Conservation (phyloP, 2,888 invertebrate species). For the Leptarthrus brevirostris region DNA sequence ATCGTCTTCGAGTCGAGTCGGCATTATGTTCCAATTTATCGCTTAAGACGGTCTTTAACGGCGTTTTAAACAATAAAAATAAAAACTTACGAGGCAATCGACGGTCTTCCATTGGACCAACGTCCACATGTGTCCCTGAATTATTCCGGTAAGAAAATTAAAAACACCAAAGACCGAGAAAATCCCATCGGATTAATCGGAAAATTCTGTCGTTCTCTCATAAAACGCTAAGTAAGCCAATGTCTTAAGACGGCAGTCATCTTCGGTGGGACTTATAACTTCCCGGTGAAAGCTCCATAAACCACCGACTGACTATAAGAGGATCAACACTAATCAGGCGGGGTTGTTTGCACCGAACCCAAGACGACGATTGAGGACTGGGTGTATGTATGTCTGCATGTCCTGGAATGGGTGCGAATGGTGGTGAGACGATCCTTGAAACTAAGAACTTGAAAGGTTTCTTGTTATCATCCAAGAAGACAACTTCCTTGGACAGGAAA, state of each 20-base stretch:
- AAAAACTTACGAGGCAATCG: neutral
- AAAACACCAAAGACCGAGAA: conserved; percentile 7
- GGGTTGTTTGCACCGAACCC: neutral
- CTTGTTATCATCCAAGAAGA: neutral
- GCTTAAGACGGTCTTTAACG: neutral
- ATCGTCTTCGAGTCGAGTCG: neutral
- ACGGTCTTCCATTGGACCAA: neutral
- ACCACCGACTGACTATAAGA: conserved; percentile 40
- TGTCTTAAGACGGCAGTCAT: conserved; percentile 6
- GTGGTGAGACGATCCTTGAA: neutral
- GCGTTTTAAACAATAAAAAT: conserved; percentile 13
- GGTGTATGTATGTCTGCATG: neutral
- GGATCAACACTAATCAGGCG: conserved; percentile 32
- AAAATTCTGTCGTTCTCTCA: conserved; percentile 15
- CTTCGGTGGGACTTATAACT: conserved; percentile 20
- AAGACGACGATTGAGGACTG: neutral
- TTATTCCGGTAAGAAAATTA: neutral
- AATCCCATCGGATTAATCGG: conserved; percentile 33
- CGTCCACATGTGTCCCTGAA: neutral
- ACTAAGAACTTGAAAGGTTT: conserved; percentile 7
- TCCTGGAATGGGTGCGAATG: neutral
- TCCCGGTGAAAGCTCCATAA: conserved; percentile 24
- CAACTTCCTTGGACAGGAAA: neutral
- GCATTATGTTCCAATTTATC: conserved; percentile 11
- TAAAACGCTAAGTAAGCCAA: conserved; percentile 27